Conservation (phyloP, 2,888 invertebrate species). For the Alitta virens region DNA sequence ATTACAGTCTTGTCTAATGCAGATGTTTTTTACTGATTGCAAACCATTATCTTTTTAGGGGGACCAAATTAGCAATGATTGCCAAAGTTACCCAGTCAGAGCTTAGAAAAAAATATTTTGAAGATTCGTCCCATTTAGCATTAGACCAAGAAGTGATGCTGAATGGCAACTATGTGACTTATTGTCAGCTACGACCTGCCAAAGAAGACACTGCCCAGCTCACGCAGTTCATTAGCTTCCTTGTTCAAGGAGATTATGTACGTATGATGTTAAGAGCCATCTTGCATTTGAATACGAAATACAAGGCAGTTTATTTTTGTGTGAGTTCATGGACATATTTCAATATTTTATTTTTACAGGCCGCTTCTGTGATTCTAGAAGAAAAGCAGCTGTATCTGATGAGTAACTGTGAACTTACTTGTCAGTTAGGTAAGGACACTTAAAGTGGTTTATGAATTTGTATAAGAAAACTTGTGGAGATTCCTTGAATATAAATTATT, state of each 20-base stretch:
- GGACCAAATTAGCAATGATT: constrained; percentile 3
- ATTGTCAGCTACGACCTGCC: constrained; percentile 15
- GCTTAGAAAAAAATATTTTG: constrained; percentile 7
- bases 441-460: no score
- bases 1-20: not conserved
- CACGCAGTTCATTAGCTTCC: constrained; percentile 18
- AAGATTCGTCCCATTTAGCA: not conserved
- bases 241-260: constrained; percentile 9
- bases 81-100: constrained; percentile 3
- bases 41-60: constrained; percentile 9
- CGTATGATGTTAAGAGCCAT: no score
- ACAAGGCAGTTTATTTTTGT: not conserved
- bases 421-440: constrained; percentile 5
- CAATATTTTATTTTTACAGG: not conserved
- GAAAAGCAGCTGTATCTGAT: not conserved
- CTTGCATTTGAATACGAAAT: not conserved
- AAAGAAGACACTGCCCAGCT: constrained; percentile 15
- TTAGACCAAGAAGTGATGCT: not conserved
- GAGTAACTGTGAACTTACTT: constrained; percentile 9
- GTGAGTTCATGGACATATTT: not conserved
- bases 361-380: not conserved
- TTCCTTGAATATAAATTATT: no score
- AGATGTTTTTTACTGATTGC: not conserved
- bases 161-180: constrained; percentile 6
- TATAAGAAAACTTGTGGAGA: no score